phyloP scores from a whole-genome alignment of 2,113 vertebrate species.

The Siniperca chuatsi region DNA sequence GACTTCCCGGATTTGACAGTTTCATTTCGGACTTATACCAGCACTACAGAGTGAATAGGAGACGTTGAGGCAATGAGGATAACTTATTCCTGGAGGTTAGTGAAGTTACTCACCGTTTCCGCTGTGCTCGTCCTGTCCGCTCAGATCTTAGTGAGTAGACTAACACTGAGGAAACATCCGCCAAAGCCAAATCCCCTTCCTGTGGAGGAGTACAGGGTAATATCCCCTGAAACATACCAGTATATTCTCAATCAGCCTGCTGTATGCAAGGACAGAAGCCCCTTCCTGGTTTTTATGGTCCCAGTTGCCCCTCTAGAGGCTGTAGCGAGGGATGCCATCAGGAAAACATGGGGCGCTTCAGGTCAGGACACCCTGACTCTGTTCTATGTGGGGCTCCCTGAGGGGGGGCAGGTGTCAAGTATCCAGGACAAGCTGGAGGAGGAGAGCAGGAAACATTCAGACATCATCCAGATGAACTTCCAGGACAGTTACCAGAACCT shows the following conservation, averaged over 20 bases:
- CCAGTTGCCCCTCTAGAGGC: constrained; percentile 62
- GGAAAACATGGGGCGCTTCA: constrained; percentile 82
- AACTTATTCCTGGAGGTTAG: not conserved
- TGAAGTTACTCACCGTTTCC: constrained; percentile 43
- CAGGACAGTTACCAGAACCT: constrained; percentile 87
- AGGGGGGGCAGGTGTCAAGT: not conserved
- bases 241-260: constrained; percentile 81
- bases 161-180: not conserved
- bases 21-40: not conserved
- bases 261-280: constrained; percentile 62
- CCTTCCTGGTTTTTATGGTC: constrained; percentile 85
- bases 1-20: not conserved
- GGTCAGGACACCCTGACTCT: constrained; percentile 61
- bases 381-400: constrained; percentile 80
- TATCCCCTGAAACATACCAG: constrained; percentile 76
- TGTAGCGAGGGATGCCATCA: constrained; percentile 65
- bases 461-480: constrained; percentile 89
- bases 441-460: constrained; percentile 77
- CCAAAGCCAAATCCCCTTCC: constrained; percentile 8
- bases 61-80: constrained; percentile 41
- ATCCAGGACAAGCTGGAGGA: constrained; percentile 48
- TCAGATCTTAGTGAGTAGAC: constrained; percentile 11
- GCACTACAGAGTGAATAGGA: not conserved
- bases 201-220: constrained; percentile 28
- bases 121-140: constrained; percentile 45